Conservation (phyloP, 2,888 invertebrate genomes). For the Aspidiotus rigidus region DNA sequence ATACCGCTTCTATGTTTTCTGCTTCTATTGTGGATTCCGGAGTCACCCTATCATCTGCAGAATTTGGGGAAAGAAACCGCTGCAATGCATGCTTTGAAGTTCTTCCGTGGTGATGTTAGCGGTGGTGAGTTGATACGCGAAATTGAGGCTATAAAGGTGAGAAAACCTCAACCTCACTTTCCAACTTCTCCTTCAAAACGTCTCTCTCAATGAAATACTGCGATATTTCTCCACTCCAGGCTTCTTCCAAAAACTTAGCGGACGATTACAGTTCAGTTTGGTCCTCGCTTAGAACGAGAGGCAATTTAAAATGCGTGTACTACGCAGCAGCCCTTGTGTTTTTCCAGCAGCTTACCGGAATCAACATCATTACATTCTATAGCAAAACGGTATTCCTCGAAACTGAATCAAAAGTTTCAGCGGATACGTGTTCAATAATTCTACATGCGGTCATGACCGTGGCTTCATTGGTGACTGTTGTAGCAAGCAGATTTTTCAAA, state of each 20-base stretch:
- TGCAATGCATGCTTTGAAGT: conserved; percentile 36
- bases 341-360: conserved; percentile 76
- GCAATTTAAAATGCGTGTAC: conserved; percentile 30
- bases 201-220: not conserved
- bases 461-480: conserved; percentile 44
- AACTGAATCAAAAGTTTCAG: conserved; percentile 54
- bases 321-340: conserved; percentile 49
- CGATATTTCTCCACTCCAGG: conserved; percentile 15
- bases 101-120: conserved; percentile 34
- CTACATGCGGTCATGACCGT: conserved; percentile 63
- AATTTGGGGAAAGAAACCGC: conserved; percentile 34
- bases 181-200: no score
- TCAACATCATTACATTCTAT: conserved; percentile 72
- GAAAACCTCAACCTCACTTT: no score
- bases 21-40: conserved; percentile 36
- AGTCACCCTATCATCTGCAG: conserved; percentile 37
- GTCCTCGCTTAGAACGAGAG: conserved; percentile 12
- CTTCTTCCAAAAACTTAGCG: conserved; percentile 19
- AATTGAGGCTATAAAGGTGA: no score
- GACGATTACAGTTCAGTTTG: conserved; percentile 13
- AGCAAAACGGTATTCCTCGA: conserved; percentile 56
- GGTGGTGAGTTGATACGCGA: no score
- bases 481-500: conserved; percentile 32
- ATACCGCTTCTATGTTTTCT: conserved; percentile 35
- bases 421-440: conserved; percentile 61